Evolutionary conservation across 1,140 invertebrate genomes (phyloP), one percentile per base, ranked within the genome.

Genomic region (Drosophila paulistorum): DNA sequence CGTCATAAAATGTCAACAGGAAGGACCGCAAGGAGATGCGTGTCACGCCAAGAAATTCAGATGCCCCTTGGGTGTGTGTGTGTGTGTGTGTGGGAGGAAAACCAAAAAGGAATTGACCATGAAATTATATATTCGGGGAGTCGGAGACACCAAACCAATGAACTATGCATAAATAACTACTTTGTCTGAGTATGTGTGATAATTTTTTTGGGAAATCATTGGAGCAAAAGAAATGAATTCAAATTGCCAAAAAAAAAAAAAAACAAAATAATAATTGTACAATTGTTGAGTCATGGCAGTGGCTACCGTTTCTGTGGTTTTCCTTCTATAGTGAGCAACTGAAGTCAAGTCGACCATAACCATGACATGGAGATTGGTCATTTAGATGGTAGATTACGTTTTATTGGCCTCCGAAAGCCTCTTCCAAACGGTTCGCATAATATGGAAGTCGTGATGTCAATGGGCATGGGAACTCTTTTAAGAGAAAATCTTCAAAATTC

Each of bases 321-420:
- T 55, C 55, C 42, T 61, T 41, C 57, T 57, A 20, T 37, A 14
- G 35, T 10, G 35, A 37, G 41, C 30, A 30, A 42, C 14, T 17
- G 9, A 23, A 51, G 20, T 10, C 45, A 51, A 51, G 45, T 51
- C 45, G 20, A 51, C 17, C 45, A 51, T 51, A 51, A 70, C 81
- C 81, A 74, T 86, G 74, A 48, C 70, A 20, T 65, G 67, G 67
- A 62, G 74, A 71, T 66, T 61, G 75, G 79, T 83, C 83, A 86
- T 86, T 89, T 89, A 86, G 83, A 86, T 86, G 84, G 61, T 14
- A 86, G 83, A 86, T 86, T 86, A 86, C 45, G 71, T 82, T 86
- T 86, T 89, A 86, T 86, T 71, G 84, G 59, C 61, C 41, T 60
- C 45, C 65, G 13, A 66, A 77, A 89, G 77, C 76, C 76, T 76